phyloP scores from a whole-genome alignment of 2,888 invertebrate genomes.

The Xylophagus ater region DNA sequence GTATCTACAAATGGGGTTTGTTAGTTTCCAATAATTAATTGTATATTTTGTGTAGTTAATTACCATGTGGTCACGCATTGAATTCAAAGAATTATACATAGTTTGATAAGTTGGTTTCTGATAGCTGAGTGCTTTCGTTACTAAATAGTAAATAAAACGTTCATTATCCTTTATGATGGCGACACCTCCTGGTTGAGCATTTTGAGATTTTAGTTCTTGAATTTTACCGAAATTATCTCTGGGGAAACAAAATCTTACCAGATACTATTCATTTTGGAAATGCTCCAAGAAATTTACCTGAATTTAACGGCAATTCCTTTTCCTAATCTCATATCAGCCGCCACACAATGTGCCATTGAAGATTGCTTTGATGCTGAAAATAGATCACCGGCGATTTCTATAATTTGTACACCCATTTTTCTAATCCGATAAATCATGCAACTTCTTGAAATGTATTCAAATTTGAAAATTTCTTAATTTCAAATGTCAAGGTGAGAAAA shows the following conservation, averaged over 20 bases:
- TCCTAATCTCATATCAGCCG: slow-evolving; percentile 45
- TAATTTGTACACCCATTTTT: too few species aligned
- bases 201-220: slow-evolving; percentile 26
- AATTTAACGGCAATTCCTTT: slow-evolving; percentile 44
- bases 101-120: slow-evolving; percentile 42
- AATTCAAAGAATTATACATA: slow-evolving; percentile 35
- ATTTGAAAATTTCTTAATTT: too few species aligned
- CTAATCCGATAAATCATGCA: too few species aligned
- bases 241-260: too few species aligned
- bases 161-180: slow-evolving; percentile 36
- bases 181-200: slow-evolving; percentile 37
- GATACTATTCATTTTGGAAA: too few species aligned
- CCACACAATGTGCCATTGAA: slow-evolving; percentile 46
- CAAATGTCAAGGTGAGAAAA: too few species aligned
- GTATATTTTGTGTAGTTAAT: too few species aligned
- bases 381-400: slow-evolving; percentile 41
- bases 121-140: slow-evolving; percentile 45
- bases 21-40: too few species aligned
- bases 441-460: too few species aligned
- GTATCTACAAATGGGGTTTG: too few species aligned
- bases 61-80: slow-evolving; percentile 34
- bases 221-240: slow-evolving; percentile 31
- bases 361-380: slow-evolving; percentile 39
- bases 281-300: too few species aligned
- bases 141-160: slow-evolving; percentile 46